Evolutionary conservation across 2,888 invertebrate species (phyloP), one percentile per base, ranked within the genome.

Genomic region (Sesia bembeciformis): DNA sequence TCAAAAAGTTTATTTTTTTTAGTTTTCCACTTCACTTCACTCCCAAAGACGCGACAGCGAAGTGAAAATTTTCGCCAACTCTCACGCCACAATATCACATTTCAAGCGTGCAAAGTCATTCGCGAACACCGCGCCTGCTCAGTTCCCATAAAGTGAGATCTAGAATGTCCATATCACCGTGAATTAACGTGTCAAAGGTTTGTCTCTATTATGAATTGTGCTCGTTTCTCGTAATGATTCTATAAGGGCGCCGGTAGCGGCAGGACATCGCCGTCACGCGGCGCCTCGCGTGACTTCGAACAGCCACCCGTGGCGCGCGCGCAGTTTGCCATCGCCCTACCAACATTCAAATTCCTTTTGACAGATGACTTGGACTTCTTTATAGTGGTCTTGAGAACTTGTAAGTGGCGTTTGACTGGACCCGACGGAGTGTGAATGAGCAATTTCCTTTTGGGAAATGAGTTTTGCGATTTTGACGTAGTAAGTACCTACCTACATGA

Each of bases 101-200:
- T 52, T 61, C 63, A 61, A 66, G 65, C 77, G 77, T 72, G 66
- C 74, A 73, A 74, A 67, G 64, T 61, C 65, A 55, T 65, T 74
- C 78, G 76, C 76, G 75, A 76, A 74, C 72, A 58, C 52, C 56
- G 60, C 63, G 61, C 73, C 70, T 77, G 81, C 67, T 76, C 79
- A 72, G 70, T 82, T 84, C 84, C 84, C 84, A 82, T 80, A 81
- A 81, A 78, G 70, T n/a, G 40, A 79, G 78, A 82, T 82, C 83
- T 78, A 82, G 85, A 84, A 83, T 81, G 78, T 73, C 72, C 78
- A 76, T 61, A 74, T 84, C 68, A 80, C 81, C 85, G 75, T 84
- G 75, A 74, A 74, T 58, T 75, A 76, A 78, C 72, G 64, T 64
- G 60, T 61, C 62, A 63, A 64, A 63, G 62, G 62, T 62, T 58